phyloP scores from a whole-genome alignment of 2,888 invertebrate species.

The Mythimna impura region DNA sequence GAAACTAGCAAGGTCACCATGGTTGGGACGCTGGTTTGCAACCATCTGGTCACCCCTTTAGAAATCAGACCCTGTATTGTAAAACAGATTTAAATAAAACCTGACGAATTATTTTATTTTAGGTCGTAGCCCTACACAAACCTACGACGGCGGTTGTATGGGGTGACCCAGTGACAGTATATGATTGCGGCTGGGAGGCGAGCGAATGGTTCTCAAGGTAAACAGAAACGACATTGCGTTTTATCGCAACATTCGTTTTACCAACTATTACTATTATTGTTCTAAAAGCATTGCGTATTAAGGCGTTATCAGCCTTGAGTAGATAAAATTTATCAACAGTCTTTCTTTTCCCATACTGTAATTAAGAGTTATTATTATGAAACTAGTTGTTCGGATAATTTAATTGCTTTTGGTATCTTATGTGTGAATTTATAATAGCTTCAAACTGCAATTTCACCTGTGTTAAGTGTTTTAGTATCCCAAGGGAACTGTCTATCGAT shows the following conservation, averaged over 20 bases:
- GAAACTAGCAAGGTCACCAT: too few relatives aligned
- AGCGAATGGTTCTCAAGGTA: conserved; percentile 93
- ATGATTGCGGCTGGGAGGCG: conserved; percentile 93
- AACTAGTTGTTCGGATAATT: conserved; percentile 8
- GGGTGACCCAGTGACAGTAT: conserved; percentile 90
- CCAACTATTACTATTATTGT: not conserved
- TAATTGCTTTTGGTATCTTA: not conserved
- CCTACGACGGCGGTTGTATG: conserved; percentile 89
- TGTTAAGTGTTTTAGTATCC: too few relatives aligned
- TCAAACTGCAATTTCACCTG: too few relatives aligned
- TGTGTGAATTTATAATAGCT: not conserved
- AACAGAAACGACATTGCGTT: not conserved
- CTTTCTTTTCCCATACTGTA: conserved; percentile 11
- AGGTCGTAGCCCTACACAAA: conserved; percentile 75
- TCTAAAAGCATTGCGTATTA: not conserved
- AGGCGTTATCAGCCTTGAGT: conserved; percentile 38
- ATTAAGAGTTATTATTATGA: conserved; percentile 4
- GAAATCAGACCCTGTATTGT: too few relatives aligned
- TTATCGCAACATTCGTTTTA: conserved; percentile 12
- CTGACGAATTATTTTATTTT: conserved; percentile 35
- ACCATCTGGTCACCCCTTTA: too few relatives aligned
- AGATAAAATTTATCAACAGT: conserved; percentile 38
- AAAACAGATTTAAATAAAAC: too few relatives aligned
- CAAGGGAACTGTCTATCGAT: too few relatives aligned
- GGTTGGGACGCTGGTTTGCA: too few relatives aligned